These are phyloP conservation scores for Coptodon rendalli DNA, from an alignment of 2,113 vertebrate genomes.

Conservation along the genomic window DNA sequence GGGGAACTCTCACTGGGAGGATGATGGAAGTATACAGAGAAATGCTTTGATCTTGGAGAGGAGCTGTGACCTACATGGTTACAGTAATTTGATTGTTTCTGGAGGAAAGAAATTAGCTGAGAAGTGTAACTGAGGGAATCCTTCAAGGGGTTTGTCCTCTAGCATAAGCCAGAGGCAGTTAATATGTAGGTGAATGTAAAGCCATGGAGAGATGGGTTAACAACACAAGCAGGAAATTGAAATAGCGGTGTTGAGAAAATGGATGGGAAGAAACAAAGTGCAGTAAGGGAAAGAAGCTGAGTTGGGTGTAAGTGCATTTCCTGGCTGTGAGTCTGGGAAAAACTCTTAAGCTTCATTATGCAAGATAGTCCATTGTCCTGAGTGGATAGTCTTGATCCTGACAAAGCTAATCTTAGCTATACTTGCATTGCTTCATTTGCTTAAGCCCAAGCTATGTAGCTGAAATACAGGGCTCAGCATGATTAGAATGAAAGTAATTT, in stretches of 20 bases:
- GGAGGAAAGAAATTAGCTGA: not conserved
- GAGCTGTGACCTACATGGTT: not conserved
- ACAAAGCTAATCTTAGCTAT: slow-evolving; percentile 17
- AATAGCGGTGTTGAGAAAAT: not conserved
- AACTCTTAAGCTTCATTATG: slow-evolving; percentile 52
- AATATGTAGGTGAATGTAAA: not conserved
- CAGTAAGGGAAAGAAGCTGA: not conserved
- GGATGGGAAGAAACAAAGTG: not conserved
- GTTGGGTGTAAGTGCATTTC: slow-evolving; percentile 28
- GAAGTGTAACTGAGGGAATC: not conserved
- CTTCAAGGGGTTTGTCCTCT: not conserved
- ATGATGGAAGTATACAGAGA: not conserved
- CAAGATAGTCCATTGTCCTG: slow-evolving; percentile 16
- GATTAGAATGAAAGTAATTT: not conserved
- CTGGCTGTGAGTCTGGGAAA: slow-evolving; percentile 24
- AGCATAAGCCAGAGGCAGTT: not conserved
- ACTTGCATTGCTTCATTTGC: not conserved
- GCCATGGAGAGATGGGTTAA: not conserved
- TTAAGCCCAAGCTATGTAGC: slow-evolving; percentile 1
- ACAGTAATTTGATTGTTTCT: not conserved
- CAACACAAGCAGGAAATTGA: not conserved
- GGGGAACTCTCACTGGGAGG: not conserved
- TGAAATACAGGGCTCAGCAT: not conserved
- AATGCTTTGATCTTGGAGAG: not conserved
- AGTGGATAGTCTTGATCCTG: slow-evolving; percentile 15